Evolutionary conservation across 2,113 vertebrate genomes (phyloP), one percentile per base, ranked within the genome.

Genomic region (Scortum barcoo): DNA sequence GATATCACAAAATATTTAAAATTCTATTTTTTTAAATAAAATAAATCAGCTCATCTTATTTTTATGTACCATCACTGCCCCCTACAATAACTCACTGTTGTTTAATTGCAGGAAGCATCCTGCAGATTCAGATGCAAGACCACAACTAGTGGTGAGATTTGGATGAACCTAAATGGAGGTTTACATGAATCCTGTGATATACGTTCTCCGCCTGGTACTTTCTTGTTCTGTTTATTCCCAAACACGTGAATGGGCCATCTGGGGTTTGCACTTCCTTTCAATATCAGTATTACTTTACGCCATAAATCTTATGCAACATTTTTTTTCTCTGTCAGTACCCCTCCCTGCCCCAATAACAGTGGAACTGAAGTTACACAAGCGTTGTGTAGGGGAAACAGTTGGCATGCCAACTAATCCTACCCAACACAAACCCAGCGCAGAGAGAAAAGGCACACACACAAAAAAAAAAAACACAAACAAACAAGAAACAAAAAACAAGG

Each of bases 361-460:
- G 88, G 62, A 88, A 86, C 80, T 88, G 48, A 88, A 92, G 89
- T 94, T 94, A 94, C 89, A 94, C 92, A 93, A 93, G 92, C 79
- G 10, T 73, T 84, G 76, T 79, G 80, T 61, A 76, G 83, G 79
- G 89, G 78, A 87, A 93, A 86, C 91, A 94, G 91, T 92, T 95
- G 93, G 93, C 88, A 86, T 81, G 73, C 78, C 68, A 90, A 82
- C 92, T 93, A 93, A 95, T 95, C 94, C 91, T 91, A 78, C 78
- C 86, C 42, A 85, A 86, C 69, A 83, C 82, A 78, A 85, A 85
- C 81, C 65, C 40, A 84, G 80, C 87, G 74, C 78, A 86, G 81
- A 80, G 79, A 38, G 50, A 75, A 78, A 88, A 81, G 0, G 30
- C 72, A 85, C 56, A 71, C n/a, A n/a, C n/a, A n/a, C n/a, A n/a